phyloP scores from a whole-genome alignment of 2,113 vertebrate genomes.

The Callopanchax toddi region DNA sequence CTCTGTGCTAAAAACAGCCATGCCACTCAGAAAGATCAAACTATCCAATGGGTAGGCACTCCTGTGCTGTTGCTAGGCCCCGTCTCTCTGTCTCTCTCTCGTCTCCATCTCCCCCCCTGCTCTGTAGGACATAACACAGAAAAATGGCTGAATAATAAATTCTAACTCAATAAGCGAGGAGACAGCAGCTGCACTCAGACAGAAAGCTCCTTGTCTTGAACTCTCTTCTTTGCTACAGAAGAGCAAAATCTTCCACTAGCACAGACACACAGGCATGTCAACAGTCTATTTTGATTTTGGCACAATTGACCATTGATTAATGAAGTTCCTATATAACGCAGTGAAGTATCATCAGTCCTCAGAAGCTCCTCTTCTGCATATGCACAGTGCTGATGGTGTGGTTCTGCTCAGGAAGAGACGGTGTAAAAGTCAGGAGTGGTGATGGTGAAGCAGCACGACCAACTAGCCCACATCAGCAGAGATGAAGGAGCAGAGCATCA shows the following conservation, averaged over 20 bases:
- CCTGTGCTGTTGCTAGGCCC: conserved; percentile 76
- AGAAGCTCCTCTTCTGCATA: conserved; percentile 2
- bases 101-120: conserved; percentile 60
- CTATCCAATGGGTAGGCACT: conserved; percentile 74
- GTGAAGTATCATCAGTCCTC: conserved; percentile 30
- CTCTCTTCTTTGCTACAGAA: conserved; percentile 41
- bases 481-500: conserved; percentile 32
- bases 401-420: conserved; percentile 20
- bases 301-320: conserved; percentile 18
- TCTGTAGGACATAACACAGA: conserved; percentile 76
- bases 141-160: conserved; percentile 82
- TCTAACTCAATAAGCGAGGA: conserved; percentile 79
- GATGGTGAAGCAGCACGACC: conserved; percentile 16
- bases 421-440: conserved; percentile 22
- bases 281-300: conserved; percentile 27
- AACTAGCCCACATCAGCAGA: conserved; percentile 36
- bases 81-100: conserved; percentile 51
- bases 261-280: conserved; percentile 19
- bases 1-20: conserved; percentile 74
- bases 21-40: conserved; percentile 76
- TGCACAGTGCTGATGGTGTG: conserved; percentile 19
- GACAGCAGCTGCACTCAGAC: conserved; percentile 77
- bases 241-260: conserved; percentile 38
- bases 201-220: conserved; percentile 70
- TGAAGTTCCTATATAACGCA: conserved; percentile 24